Evolutionary conservation across 1,140 invertebrate species (phyloP), one percentile per base, ranked within the genome.

Genomic region (Lucilia sericata): DNA sequence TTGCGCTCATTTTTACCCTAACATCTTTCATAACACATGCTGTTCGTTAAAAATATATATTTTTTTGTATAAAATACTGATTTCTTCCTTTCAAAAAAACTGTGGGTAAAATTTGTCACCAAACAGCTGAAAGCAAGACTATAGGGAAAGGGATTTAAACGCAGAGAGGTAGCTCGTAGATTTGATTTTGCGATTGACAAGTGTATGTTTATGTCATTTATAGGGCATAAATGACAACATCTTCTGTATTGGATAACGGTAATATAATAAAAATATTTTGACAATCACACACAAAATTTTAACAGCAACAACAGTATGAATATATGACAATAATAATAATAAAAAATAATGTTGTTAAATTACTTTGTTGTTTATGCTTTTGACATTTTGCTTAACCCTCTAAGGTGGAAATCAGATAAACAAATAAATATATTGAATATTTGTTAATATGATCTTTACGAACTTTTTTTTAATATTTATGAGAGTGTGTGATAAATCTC

Each of bases 171-270:
- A 60, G 17, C 17, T 5, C 1, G 55, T 60, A 17, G 65, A 70
- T 21, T n/a, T 21, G 65, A 70, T 19, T 70, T 7, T 70, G n/a
- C 21, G 65, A 70, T 70, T 70, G 65, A 70, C 65, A 25, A 70
- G 19, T 70, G 65, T 80, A 47, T 51, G 76, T 80, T 80, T 49
- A 80, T 80, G 76, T 80, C 76, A 80, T 80, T 80, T 80, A 80
- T 80, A 80, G 76, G 65, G 42, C 76, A 80, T 80, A 80, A 70
- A 80, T 80, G 36, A 80, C 47, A 17, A 80, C 76, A 80, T 30
- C 47, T 80, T 80, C 47, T 80, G 17, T 78, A 19, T 42, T 49
- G 36, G 17, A 80, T 80, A 80, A 49, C 76, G 47, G 19, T 51
- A 80, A 80, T 49, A 49, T 25, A 49, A 49, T 80, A 49, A 49